phyloP scores from a whole-genome alignment of 2,113 vertebrate genomes.

The Brachionichthys hirsutus region DNA sequence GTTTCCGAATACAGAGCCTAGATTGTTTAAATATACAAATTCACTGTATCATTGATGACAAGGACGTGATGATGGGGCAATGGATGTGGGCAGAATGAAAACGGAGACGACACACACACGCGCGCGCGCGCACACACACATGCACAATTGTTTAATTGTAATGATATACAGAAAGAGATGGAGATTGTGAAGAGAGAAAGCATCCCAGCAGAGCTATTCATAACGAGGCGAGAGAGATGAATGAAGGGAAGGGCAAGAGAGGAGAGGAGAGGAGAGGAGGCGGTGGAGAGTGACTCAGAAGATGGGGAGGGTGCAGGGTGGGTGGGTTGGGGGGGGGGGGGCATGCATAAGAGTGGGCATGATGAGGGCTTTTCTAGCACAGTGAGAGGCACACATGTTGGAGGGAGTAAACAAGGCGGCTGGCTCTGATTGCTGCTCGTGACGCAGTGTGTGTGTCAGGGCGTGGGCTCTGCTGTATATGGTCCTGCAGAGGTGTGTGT shows the following conservation, averaged over 20 bases:
- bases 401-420: constrained; percentile 64
- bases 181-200: constrained; percentile 14
- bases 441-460: constrained; percentile 66
- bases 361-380: constrained; percentile 67
- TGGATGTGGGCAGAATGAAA: neutral
- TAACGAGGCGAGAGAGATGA: constrained; percentile 19
- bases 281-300: constrained; percentile 57
- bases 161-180: constrained; percentile 6
- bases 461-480: constrained; percentile 57
- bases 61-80: constrained; percentile 7
- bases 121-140: neutral
- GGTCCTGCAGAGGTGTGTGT: constrained; percentile 43
- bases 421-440: constrained; percentile 34
- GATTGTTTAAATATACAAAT: constrained; percentile 45
- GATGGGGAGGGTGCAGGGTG: constrained; percentile 34
- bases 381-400: constrained; percentile 65
- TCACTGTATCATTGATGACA: constrained; percentile 29
- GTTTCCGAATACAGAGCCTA: constrained; percentile 11
- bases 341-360: neutral
- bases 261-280: neutral
- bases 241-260: constrained; percentile 23
- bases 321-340: constrained; percentile 37
- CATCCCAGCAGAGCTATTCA: constrained; percentile 19
- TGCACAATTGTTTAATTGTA: too few species aligned
- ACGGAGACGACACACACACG: neutral